Evolutionary conservation across 2,113 vertebrate genomes (phyloP).

Genomic region (Promerops cafer): DNA sequence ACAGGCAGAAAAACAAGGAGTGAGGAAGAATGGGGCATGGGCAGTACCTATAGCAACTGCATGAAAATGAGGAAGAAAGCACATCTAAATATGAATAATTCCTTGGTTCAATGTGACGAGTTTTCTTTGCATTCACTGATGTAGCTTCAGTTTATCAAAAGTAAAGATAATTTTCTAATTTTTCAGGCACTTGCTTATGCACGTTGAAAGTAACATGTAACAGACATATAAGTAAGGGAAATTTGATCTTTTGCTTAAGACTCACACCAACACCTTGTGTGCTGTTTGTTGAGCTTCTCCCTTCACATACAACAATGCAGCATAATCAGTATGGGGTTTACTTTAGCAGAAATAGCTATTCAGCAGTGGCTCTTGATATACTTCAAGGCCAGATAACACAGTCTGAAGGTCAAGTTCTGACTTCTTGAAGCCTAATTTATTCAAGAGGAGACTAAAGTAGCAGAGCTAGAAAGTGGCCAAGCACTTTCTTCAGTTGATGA

Average conservation of each 20-base stretch:
- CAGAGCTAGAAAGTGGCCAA: slow-evolving; percentile 41
- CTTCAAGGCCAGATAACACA: slow-evolving; percentile 37
- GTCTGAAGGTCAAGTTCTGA: slow-evolving; percentile 47
- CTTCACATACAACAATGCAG: neutral
- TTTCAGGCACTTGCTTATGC: neutral
- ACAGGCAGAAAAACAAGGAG: neutral
- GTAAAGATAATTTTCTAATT: neutral
- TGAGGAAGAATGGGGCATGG: neutral
- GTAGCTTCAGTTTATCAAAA: neutral
- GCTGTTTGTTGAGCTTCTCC: neutral
- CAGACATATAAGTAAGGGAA: neutral
- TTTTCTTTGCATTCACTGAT: neutral
- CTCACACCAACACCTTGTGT: neutral
- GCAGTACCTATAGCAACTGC: neutral
- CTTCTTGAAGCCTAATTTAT: slow-evolving; percentile 55
- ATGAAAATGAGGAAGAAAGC: neutral
- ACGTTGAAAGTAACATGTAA: neutral
- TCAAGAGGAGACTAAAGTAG: slow-evolving; percentile 44
- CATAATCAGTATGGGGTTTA: neutral
- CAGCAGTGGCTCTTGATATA: neutral
- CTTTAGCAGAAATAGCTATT: slow-evolving; percentile 15
- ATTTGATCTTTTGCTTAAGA: neutral
- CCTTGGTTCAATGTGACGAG: neutral
- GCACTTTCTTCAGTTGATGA: slow-evolving; percentile 29
- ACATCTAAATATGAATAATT: neutral